A percentile compares a stretch with the other conserved stretches of the same genome.
These are phyloP conservation scores for Lagopus muta DNA, from an alignment of 2,113 vertebrate species.

Conservation along the genomic window DNA sequence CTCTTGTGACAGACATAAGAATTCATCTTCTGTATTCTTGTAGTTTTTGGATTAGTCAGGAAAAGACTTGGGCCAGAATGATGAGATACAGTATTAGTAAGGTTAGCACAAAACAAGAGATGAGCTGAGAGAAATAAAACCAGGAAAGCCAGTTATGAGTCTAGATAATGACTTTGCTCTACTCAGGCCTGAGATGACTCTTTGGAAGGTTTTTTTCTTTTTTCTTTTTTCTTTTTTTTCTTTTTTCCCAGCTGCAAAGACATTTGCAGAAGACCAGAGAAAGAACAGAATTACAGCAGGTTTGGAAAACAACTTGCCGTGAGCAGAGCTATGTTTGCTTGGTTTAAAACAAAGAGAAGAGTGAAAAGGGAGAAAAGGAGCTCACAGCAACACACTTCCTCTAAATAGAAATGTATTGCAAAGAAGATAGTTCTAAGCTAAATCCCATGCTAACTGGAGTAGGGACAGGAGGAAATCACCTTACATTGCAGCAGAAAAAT, in stretches of 20 bases:
- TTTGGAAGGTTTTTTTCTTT: not conserved
- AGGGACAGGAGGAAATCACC: not conserved
- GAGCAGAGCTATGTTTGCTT: not conserved
- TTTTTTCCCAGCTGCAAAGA: not conserved
- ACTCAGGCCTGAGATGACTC: not conserved
- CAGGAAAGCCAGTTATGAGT: not conserved
- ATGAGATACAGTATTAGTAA: not conserved
- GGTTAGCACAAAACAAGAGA: not conserved
- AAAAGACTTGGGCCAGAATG: not conserved
- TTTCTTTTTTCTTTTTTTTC: not conserved
- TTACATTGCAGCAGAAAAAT: not conserved
- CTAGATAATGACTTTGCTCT: not conserved
- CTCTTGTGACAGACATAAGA: not conserved
- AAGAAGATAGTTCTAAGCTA: not conserved
- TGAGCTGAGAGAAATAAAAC: not conserved
- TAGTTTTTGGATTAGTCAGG: not conserved
- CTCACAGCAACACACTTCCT: not conserved
- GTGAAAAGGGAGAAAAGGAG: not conserved
- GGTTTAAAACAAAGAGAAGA: not conserved
- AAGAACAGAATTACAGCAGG: not conserved
- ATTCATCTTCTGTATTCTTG: not conserved
- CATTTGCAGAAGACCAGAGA: not conserved
- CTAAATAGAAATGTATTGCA: not conserved
- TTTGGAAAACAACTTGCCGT: not conserved
- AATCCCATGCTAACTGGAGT: rapidly evolving